A percentile compares a stretch with the other conserved stretches of the same genome.
Conservation (phyloP, 1,140 invertebrate species). For the Macrotrachela quadricornifera region DNA sequence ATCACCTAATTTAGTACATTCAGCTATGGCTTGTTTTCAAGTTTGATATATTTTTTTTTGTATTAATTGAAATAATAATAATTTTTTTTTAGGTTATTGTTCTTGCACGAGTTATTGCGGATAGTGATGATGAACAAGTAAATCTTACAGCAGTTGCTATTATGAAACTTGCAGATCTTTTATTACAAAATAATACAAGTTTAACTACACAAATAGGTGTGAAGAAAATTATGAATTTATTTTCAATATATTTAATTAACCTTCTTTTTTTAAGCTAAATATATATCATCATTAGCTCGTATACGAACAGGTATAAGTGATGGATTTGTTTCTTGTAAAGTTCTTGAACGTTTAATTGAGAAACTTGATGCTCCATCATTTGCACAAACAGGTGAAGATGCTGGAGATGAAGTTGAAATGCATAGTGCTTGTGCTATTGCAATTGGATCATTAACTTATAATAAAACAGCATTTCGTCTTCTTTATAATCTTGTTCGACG, state of each 20-base stretch:
- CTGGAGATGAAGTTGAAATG: slow-evolving; percentile 1
- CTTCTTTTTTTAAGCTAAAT: background rate
- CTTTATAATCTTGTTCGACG: slow-evolving; percentile 5
- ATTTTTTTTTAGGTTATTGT: slow-evolving; percentile 22
- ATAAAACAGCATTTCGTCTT: slow-evolving; percentile 21
- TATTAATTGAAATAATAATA: background rate
- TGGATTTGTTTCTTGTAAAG: slow-evolving; percentile 27
- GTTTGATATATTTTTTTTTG: slow-evolving; percentile 11
- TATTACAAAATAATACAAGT: slow-evolving; percentile 7
- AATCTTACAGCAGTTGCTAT: slow-evolving; percentile 23
- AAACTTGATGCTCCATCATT: slow-evolving; percentile 18
- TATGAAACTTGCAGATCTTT: slow-evolving; percentile 17
- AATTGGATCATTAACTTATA: slow-evolving; percentile 26
- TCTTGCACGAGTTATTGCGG: slow-evolving; percentile 24
- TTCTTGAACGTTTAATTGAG: slow-evolving; percentile 20
- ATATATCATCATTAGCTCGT: slow-evolving; percentile 24
- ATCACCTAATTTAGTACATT: slow-evolving; percentile 17
- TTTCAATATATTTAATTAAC: background rate
- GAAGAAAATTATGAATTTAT: background rate
- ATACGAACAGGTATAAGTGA: slow-evolving; percentile 28
- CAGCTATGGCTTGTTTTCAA: slow-evolving; percentile 26
- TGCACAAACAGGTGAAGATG: background rate
- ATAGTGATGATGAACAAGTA: slow-evolving; percentile 19
- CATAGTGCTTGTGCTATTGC: slow-evolving; percentile 20
- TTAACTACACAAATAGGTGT: background rate